phyloP scores from a whole-genome alignment of 2,888 invertebrate genomes.

The Harpalus rufipes region DNA sequence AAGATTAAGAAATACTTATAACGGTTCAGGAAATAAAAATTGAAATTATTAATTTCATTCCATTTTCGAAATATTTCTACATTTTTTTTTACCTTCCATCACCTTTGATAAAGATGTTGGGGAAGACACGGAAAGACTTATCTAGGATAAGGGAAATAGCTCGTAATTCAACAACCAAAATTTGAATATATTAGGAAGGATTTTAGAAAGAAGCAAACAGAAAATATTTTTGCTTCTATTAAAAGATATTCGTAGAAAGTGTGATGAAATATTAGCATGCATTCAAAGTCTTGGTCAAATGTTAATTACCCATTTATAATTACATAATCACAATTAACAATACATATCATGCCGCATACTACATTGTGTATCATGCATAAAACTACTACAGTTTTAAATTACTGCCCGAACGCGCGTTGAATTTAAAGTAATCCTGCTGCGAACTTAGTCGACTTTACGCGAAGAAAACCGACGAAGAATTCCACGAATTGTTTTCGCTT shows the following conservation, averaged over 20 bases:
- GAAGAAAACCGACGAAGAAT: not conserved
- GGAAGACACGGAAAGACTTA: too few relatives aligned
- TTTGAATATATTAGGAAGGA: too few relatives aligned
- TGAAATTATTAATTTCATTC: not conserved
- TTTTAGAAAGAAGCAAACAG: too few relatives aligned
- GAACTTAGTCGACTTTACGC: not conserved
- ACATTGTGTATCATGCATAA: conserved; percentile 6
- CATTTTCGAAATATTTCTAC: too few relatives aligned
- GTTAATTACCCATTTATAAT: not conserved
- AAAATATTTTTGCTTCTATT: too few relatives aligned
- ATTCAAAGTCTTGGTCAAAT: not conserved
- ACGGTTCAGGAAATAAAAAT: not conserved
- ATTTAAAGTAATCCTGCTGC: not conserved
- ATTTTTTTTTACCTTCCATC: too few relatives aligned
- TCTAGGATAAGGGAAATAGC: too few relatives aligned
- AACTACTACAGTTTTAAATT: conserved; percentile 15
- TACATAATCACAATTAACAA: not conserved
- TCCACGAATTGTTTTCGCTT: not conserved
- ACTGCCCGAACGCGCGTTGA: conserved; percentile 11
- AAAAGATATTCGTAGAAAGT: not conserved
- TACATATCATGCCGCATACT: not conserved
- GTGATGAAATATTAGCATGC: not conserved
- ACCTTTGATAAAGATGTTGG: too few relatives aligned
- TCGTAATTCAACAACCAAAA: too few relatives aligned
- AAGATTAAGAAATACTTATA: not conserved